Percentiles rank a stretch among this genome's conserved stretches.
phyloP scores from a whole-genome alignment of 2,797 vertebrate genomes.

The Dicrostonyx torquatus region DNA sequence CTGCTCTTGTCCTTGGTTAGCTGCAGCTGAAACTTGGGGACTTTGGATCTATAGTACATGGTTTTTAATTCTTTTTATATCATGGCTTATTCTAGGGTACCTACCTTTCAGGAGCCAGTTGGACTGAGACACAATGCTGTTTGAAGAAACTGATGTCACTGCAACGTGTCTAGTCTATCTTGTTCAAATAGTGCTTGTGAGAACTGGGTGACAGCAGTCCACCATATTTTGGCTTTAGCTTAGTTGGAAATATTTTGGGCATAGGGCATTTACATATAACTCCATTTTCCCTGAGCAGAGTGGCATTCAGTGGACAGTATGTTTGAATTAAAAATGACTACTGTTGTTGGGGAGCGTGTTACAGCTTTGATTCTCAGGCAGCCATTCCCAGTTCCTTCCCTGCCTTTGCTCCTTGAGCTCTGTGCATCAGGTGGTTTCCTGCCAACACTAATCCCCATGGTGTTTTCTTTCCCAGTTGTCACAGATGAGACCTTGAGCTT shows the following conservation, averaged over 20 bases:
- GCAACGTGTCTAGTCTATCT: not conserved
- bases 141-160: constrained; percentile 23
- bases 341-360: not conserved
- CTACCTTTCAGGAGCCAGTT: not conserved
- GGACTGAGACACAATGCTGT: not conserved
- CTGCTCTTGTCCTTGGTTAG: not conserved
- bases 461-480: constrained; percentile 92
- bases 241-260: not conserved
- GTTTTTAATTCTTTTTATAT: not conserved
- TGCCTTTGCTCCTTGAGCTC: not conserved
- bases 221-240: not conserved
- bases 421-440: not conserved
- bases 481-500: constrained; percentile 97
- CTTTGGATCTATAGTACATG: not conserved
- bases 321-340: not conserved
- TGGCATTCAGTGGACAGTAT: not conserved
- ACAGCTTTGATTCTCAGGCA: not conserved
- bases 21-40: not conserved
- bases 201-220: not conserved
- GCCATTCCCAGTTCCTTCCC: not conserved
- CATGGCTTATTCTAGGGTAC: not conserved
- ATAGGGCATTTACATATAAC: not conserved
- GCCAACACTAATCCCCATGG: constrained; percentile 83
- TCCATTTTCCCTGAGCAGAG: not conserved
- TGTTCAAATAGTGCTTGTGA: not conserved